Conservation (phyloP, 2,797 vertebrate species). For the Hoplostethus atlanticus region DNA sequence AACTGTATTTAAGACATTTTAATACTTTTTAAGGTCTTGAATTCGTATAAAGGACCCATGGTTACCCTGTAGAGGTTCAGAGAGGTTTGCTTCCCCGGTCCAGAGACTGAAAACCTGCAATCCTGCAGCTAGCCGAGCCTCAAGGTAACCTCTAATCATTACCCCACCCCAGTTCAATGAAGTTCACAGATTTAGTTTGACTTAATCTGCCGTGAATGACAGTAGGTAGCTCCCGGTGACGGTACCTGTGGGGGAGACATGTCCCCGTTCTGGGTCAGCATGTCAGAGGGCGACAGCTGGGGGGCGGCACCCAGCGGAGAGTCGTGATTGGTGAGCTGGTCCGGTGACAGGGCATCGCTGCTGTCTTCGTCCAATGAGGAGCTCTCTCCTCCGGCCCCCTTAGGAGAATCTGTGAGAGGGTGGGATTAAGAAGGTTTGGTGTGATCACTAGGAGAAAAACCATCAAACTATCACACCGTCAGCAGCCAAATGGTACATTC, state of each 20-base stretch:
- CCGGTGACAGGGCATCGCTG: conserved; percentile 95
- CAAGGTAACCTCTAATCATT: too few species aligned
- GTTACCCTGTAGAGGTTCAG: too few species aligned
- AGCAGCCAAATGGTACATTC: too few species aligned
- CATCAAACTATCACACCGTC: neutral
- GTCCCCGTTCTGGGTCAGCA: conserved; percentile 70
- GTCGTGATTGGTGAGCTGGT: conserved; percentile 94
- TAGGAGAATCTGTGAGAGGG: conserved; percentile 81
- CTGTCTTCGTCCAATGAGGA: conserved; percentile 98
- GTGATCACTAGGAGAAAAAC: neutral
- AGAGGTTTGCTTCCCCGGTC: too few species aligned
- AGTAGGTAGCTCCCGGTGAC: neutral
- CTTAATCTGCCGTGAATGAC: neutral
- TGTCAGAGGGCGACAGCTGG: conserved; percentile 88
- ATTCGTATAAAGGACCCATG: too few species aligned
- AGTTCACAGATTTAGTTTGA: too few species aligned
- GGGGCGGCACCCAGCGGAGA: conserved; percentile 89
- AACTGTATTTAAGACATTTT: too few species aligned
- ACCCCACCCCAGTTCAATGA: too few species aligned
- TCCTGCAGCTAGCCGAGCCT: too few species aligned
- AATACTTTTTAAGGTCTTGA: too few species aligned
- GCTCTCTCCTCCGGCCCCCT: conserved; percentile 90
- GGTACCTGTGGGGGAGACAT: conserved; percentile 82
- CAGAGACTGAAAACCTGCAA: too few species aligned
- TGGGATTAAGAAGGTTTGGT: neutral